These are phyloP conservation scores for Gobionotothen gibberifrons DNA, from an alignment of 2,797 vertebrate species.

Conservation along the genomic window DNA sequence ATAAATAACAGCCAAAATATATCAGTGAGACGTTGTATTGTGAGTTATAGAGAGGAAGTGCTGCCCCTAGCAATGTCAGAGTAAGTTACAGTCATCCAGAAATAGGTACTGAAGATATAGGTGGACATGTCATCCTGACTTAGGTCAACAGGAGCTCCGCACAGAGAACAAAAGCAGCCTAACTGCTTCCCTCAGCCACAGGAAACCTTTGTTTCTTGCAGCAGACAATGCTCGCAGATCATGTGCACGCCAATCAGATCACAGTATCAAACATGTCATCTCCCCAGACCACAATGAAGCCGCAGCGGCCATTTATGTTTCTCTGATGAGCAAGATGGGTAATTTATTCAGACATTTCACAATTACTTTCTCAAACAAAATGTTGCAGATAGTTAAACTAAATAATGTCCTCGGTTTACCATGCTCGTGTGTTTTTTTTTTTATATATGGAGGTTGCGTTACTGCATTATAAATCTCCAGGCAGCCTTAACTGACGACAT, in stretches of 20 bases:
- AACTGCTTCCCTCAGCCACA: slow-evolving; percentile 60
- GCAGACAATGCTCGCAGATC: slow-evolving; percentile 47
- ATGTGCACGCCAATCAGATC: slow-evolving; percentile 53
- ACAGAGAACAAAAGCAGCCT: slow-evolving; percentile 71
- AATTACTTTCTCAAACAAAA: slow-evolving; percentile 27
- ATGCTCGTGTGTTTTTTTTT: slow-evolving; percentile 8
- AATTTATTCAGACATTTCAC: slow-evolving; percentile 28
- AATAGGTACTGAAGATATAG: slow-evolving; percentile 81
- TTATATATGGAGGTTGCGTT: not conserved
- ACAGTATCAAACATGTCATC: slow-evolving; percentile 48
- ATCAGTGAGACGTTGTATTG: slow-evolving; percentile 72
- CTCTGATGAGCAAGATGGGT: slow-evolving; percentile 23
- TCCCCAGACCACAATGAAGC: slow-evolving; percentile 19
- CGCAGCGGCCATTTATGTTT: slow-evolving; percentile 38
- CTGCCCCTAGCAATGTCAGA: slow-evolving; percentile 80
- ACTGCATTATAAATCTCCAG: slow-evolving; percentile 62
- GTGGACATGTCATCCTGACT: slow-evolving; percentile 81
- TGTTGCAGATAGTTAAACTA: slow-evolving; percentile 22
- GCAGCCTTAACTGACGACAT: slow-evolving; percentile 34
- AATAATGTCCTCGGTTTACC: slow-evolving; percentile 30
- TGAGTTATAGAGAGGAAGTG: slow-evolving; percentile 76
- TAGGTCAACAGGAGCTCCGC: slow-evolving; percentile 77
- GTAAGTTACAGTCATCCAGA: slow-evolving; percentile 83
- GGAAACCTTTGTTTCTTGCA: slow-evolving; percentile 67
- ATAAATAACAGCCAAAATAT: slow-evolving; percentile 75